Conservation (phyloP, 1,140 invertebrate genomes). For the Brachionus rotundiformis region DNA sequence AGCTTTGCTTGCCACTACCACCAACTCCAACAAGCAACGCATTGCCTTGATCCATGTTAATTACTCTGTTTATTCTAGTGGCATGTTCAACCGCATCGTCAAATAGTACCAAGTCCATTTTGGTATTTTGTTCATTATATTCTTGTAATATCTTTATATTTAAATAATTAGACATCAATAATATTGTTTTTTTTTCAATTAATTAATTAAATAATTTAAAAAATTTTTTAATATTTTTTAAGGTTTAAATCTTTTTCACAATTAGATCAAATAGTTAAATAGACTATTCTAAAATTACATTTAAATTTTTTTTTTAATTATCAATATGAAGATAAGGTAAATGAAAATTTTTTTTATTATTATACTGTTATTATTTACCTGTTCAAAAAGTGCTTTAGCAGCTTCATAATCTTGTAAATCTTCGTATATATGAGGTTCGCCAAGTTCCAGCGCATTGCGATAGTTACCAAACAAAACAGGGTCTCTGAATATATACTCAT, state of each 20-base stretch:
- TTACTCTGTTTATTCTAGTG: conserved; percentile 77
- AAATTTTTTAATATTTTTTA: no score
- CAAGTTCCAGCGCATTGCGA: conserved; percentile 76
- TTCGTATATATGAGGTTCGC: conserved; percentile 78
- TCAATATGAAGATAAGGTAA: no score
- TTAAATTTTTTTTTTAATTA: no score
- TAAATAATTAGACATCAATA: no score
- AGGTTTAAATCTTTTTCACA: no score
- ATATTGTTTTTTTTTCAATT: no score
- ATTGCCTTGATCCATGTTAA: conserved; percentile 80
- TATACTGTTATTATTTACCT: conserved; percentile 61
- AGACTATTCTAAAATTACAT: no score
- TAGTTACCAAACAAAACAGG: conserved; percentile 84
- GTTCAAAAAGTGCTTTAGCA: conserved; percentile 78
- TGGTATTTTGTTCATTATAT: conserved; percentile 72
- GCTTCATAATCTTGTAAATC: conserved; percentile 84
- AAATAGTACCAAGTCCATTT: conserved; percentile 78
- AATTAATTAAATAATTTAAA: no score
- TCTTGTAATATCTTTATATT: conserved; percentile 79
- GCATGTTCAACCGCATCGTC: conserved; percentile 85
- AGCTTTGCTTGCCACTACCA: conserved; percentile 77
- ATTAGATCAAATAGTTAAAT: no score
- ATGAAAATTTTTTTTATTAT: no score
- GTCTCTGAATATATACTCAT: conserved; percentile 73
- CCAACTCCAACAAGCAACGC: conserved; percentile 80